Evolutionary conservation across 2,797 vertebrate genomes (phyloP).

Genomic region (Tapirus indicus): DNA sequence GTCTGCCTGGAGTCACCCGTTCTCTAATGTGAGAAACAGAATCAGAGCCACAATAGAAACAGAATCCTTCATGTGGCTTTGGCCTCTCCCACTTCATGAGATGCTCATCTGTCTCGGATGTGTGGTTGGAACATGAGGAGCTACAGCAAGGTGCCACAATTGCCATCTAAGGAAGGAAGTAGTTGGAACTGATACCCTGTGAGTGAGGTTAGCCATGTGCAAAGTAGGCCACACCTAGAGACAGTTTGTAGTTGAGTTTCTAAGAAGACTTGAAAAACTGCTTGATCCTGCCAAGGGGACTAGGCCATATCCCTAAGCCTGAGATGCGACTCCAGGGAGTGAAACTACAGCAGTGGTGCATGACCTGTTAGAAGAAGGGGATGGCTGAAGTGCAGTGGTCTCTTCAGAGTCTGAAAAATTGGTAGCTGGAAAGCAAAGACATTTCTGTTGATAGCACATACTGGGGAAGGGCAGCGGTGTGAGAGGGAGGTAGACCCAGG

Average conservation of each 20-base stretch:
- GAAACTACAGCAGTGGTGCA: not conserved
- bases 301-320: not conserved
- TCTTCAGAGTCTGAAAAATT: not conserved
- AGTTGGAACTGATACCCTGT: not conserved
- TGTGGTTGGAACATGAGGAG: not conserved
- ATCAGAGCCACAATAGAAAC: not conserved
- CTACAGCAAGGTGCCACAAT: not conserved
- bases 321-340: not conserved
- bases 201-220: not conserved
- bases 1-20: not conserved
- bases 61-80: not conserved
- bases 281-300: not conserved
- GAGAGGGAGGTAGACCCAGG: not conserved
- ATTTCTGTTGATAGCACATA: not conserved
- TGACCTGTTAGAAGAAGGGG: not conserved
- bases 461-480: not conserved
- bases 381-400: not conserved
- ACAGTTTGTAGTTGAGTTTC: not conserved
- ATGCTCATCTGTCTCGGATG: not conserved
- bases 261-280: conserved; percentile 38
- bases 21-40: not conserved
- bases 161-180: conserved; percentile 40
- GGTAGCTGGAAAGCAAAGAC: not conserved
- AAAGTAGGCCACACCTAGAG: conserved; percentile 18
- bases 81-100: not conserved